phyloP scores from a whole-genome alignment of 1,140 invertebrate genomes.

The Aphelenchoides fujianensis region DNA sequence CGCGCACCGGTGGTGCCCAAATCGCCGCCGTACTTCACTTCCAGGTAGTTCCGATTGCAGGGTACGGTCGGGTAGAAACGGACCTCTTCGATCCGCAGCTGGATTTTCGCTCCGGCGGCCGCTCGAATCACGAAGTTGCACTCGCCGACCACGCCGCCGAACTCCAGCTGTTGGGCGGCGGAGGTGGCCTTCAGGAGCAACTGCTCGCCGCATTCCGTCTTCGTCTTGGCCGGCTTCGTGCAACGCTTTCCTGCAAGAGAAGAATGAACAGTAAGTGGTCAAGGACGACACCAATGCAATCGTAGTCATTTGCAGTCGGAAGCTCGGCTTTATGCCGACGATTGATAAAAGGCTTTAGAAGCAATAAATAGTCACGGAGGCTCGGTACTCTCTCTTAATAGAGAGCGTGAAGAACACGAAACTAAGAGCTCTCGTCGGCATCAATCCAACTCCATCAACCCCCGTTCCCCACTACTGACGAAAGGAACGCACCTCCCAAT shows the following conservation, averaged over 20 bases:
- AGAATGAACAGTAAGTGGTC: too few species aligned
- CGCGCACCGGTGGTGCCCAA: slow-evolving; percentile 30
- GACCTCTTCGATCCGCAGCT: slow-evolving; percentile 23
- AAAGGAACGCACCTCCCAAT: too few species aligned
- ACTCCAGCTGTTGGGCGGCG: not conserved
- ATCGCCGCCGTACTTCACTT: slow-evolving; percentile 32
- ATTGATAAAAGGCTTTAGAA: too few species aligned
- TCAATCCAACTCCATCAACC: too few species aligned
- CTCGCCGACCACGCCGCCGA: slow-evolving; percentile 1
- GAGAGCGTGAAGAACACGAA: too few species aligned
- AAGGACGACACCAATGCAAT: too few species aligned
- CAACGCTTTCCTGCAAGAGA: slow-evolving; percentile 20
- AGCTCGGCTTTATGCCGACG: too few species aligned
- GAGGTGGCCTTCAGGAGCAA: slow-evolving; percentile 24
- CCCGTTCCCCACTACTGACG: too few species aligned
- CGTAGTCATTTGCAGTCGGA: too few species aligned
- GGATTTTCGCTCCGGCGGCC: slow-evolving; percentile 9
- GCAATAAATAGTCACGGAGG: too few species aligned
- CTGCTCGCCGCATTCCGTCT: slow-evolving; percentile 7
- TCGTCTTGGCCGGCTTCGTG: slow-evolving; percentile 1
- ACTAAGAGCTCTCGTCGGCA: too few species aligned
- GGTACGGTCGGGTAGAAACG: slow-evolving; percentile 20
- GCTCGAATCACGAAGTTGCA: slow-evolving; percentile 17
- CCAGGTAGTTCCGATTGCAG: slow-evolving; percentile 17
- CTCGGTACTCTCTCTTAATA: too few species aligned